A percentile compares a stretch with the other conserved stretches of the same genome.
phyloP scores from a whole-genome alignment of 2,797 vertebrate species.

The Ciconia nigra region DNA sequence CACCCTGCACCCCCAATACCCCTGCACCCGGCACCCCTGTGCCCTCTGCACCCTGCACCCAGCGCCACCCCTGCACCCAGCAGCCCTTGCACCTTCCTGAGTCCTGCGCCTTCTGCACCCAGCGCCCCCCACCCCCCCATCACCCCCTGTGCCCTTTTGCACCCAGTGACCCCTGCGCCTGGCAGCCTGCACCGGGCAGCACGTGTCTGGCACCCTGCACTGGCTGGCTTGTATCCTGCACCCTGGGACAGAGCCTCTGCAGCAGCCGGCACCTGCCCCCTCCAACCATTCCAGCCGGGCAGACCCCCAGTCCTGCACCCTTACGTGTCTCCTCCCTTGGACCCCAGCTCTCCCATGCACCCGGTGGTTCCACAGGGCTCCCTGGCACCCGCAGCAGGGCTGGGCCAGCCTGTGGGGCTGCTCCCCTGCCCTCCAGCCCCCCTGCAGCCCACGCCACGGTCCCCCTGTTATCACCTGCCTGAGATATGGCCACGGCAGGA shows the following conservation, averaged over 20 bases:
- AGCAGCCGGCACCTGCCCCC: not conserved
- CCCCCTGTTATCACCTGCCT: not conserved
- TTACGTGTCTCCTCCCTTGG: not conserved
- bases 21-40: no score
- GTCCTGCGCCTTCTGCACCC: not conserved
- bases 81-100: not conserved
- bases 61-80: not conserved
- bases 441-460: fast-evolving
- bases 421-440: not conserved
- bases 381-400: not conserved
- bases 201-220: not conserved
- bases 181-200: not conserved
- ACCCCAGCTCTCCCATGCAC: no score
- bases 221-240: fast-evolving
- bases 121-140: not conserved
- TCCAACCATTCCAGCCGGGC: not conserved
- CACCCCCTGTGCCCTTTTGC: not conserved
- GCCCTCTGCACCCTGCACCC: not conserved
- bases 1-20: not conserved
- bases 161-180: not conserved
- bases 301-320: not conserved
- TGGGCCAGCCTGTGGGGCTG: not conserved
- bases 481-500: fast-evolving
- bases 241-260: not conserved
- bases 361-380: not conserved